phyloP scores from a whole-genome alignment of 1,140 invertebrate genomes.

The Psix sp. region DNA sequence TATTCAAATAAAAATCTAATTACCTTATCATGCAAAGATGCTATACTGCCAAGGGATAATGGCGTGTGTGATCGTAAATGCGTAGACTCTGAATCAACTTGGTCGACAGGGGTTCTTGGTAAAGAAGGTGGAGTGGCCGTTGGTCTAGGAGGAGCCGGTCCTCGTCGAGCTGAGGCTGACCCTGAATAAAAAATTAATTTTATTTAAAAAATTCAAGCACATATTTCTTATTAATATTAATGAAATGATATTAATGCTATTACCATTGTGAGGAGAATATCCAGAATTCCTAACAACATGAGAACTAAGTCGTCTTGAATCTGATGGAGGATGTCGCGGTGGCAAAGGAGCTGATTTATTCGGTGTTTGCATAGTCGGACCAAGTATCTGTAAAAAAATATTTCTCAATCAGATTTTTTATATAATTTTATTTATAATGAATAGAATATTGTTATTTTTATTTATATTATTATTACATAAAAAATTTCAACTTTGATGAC shows the following conservation, averaged over 20 bases:
- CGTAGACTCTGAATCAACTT: conserved; percentile 75
- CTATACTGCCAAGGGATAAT: conserved; percentile 84
- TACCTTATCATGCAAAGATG: conserved; percentile 85
- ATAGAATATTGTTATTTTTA: no score
- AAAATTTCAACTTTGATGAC: no score
- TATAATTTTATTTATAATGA: conserved; percentile 8
- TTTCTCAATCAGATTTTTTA: conserved; percentile 11
- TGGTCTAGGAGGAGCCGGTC: conserved; percentile 77
- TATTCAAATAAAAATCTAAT: conserved; percentile 10
- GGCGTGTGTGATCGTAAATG: conserved; percentile 81
- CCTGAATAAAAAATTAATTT: conserved; percentile 59
- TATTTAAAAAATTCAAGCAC: background rate
- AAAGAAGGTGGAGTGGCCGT: conserved; percentile 78
- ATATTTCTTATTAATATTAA: background rate
- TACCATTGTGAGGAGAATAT: conserved; percentile 78
- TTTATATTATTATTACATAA: no score
- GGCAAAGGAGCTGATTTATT: conserved; percentile 79
- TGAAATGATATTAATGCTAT: no score
- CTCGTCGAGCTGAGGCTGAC: conserved; percentile 75
- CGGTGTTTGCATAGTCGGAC: conserved; percentile 74
- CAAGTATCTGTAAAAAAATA: conserved; percentile 63
- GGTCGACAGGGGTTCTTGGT: conserved; percentile 77
- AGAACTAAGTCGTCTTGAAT: conserved; percentile 78
- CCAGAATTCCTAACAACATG: conserved; percentile 78
- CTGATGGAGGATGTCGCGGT: conserved; percentile 80